Conservation (phyloP, 1,140 invertebrate genomes). For the Hycleus cichorii region DNA sequence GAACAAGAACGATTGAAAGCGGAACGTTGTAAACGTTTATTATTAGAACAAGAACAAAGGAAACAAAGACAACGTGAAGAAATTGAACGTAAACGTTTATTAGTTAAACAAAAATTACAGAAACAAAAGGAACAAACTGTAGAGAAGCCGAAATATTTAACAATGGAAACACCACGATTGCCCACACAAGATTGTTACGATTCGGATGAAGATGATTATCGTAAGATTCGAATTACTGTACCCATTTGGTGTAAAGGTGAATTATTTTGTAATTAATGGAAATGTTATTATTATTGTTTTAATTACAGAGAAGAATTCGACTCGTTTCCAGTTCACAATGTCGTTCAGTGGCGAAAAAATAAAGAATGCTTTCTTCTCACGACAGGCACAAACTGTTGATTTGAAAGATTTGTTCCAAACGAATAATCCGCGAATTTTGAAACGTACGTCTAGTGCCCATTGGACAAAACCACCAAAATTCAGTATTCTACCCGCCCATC, state of each 20-base stretch:
- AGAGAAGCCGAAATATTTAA: conserved; percentile 40
- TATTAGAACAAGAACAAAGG: conserved; percentile 47
- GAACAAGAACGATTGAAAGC: conserved; percentile 46
- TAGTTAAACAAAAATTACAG: conserved; percentile 27
- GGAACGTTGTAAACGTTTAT: conserved; percentile 45
- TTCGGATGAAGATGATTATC: conserved; percentile 46
- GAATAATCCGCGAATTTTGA: conserved; percentile 54
- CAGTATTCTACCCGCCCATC: conserved; percentile 22
- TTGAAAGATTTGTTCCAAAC: conserved; percentile 56
- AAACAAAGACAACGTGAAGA: conserved; percentile 47
- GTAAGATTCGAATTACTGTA: conserved; percentile 27
- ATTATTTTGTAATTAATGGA: conserved; percentile 2
- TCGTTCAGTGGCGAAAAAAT: conserved; percentile 20
- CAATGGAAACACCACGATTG: conserved; percentile 41
- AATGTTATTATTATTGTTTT: too few species aligned
- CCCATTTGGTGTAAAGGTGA: conserved; percentile 48
- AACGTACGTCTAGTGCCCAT: conserved; percentile 61
- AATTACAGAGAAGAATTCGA: neutral
- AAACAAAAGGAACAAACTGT: conserved; percentile 20
- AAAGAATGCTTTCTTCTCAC: conserved; percentile 53
- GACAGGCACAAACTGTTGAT: conserved; percentile 56
- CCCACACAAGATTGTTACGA: conserved; percentile 47
- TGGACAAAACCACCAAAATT: conserved; percentile 61
- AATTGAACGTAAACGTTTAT: conserved; percentile 42
- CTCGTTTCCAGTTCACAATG: neutral